These are phyloP conservation scores for Chironomus riparius DNA, from an alignment of 2,888 invertebrate genomes.

Conservation along the genomic window DNA sequence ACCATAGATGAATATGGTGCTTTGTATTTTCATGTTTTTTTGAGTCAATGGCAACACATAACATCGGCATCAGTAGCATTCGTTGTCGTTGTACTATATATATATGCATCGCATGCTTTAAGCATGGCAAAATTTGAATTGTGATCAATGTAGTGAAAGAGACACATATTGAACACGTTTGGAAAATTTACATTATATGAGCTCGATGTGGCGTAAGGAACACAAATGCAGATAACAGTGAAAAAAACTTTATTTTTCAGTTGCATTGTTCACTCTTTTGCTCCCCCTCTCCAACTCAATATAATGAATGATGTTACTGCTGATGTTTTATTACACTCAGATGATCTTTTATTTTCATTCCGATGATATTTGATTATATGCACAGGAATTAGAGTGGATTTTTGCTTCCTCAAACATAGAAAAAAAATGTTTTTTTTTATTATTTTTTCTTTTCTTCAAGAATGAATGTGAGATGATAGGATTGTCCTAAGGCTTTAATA, in stretches of 20 bases:
- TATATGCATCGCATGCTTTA: not conserved
- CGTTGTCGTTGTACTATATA: no score
- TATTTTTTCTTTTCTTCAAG: no score
- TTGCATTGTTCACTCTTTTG: no score
- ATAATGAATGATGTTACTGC: not conserved
- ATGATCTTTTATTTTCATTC: not conserved
- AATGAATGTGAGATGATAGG: no score
- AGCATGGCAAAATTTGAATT: conserved; percentile 4
- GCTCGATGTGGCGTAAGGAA: not conserved
- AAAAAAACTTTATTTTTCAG: not conserved
- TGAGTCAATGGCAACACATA: not conserved
- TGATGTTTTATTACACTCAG: not conserved
- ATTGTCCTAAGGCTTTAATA: no score
- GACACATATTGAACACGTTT: conserved; percentile 11
- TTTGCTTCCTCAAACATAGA: no score
- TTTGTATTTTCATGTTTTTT: not conserved
- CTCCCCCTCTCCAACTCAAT: not conserved
- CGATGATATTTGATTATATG: not conserved
- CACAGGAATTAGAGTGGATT: no score
- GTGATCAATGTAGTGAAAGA: conserved; percentile 12
- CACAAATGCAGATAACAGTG: not conserved
- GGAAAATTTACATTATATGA: conserved; percentile 7
- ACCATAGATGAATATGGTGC: not conserved
- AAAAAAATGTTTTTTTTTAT: no score
- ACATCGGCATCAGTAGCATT: not conserved